Conservation (phyloP, 2,797 vertebrate genomes). For the Melopsittacus undulatus region DNA sequence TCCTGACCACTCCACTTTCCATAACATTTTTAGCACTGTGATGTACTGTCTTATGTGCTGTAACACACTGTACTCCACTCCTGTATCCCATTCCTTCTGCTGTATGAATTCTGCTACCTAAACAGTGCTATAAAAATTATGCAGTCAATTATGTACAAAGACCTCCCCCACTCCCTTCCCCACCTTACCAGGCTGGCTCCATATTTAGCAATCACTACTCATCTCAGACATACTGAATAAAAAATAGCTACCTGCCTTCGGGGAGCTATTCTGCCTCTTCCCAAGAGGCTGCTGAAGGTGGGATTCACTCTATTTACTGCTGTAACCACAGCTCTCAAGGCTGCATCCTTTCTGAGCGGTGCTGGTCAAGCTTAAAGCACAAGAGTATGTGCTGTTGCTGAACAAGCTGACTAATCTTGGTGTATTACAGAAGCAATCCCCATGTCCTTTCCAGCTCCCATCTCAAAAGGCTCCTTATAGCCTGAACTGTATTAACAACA, state of each 20-base stretch:
- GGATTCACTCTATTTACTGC: background rate
- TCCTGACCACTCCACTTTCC: slow-evolving; percentile 7
- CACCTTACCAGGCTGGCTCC: slow-evolving; percentile 11
- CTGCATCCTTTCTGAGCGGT: background rate
- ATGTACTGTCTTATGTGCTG: slow-evolving; percentile 12
- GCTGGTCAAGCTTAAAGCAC: slow-evolving; percentile 5
- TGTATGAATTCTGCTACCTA: slow-evolving; percentile 23
- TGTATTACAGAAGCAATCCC: background rate
- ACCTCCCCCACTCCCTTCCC: background rate
- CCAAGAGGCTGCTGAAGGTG: background rate
- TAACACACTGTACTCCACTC: slow-evolving; percentile 33
- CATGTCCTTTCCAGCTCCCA: background rate
- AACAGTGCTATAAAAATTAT: slow-evolving; percentile 25
- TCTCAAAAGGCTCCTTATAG: background rate
- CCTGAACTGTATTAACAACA: background rate
- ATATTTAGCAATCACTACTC: slow-evolving; percentile 25
- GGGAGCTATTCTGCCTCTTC: background rate
- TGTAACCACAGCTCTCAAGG: background rate
- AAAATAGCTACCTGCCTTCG: slow-evolving; percentile 18
- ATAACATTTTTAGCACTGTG: slow-evolving; percentile 29
- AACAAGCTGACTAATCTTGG: background rate
- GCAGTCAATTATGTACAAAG: background rate
- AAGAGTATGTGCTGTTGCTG: background rate
- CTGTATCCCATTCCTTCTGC: slow-evolving; percentile 18
- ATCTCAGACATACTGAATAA: background rate